These are phyloP conservation scores for Digitonthophagus gazella DNA, from an alignment of 2,888 invertebrate genomes.

Conservation along the genomic window DNA sequence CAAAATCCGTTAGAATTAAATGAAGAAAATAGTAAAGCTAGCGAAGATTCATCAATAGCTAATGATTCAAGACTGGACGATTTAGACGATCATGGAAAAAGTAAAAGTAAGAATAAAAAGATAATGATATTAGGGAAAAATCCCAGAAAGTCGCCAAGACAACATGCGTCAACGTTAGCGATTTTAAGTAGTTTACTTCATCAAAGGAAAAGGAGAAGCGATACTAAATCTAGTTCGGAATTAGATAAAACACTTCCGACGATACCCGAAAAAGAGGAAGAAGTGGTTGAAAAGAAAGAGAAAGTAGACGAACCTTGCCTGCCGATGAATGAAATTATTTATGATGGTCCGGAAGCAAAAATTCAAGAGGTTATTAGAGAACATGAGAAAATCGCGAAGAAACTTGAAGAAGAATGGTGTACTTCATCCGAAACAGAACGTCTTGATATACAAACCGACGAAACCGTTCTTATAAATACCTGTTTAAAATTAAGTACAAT, in stretches of 20 bases:
- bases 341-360: slow-evolving; percentile 50
- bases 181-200: slow-evolving; percentile 69
- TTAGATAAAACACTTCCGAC: slow-evolving; percentile 24
- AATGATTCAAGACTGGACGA: slow-evolving; percentile 27
- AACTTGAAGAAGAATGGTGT: slow-evolving; percentile 52
- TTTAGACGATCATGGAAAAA: slow-evolving; percentile 47
- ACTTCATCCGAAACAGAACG: slow-evolving; percentile 32
- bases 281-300: slow-evolving; percentile 23
- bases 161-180: slow-evolving; percentile 84
- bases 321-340: slow-evolving; percentile 30
- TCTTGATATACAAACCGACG: slow-evolving; percentile 23
- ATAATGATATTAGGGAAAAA: slow-evolving; percentile 51
- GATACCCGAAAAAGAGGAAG: slow-evolving; percentile 30
- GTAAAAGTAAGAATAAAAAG: slow-evolving; percentile 27
- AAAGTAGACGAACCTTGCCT: too few relatives aligned
- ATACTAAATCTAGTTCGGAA: slow-evolving; percentile 4
- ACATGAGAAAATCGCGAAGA: slow-evolving; percentile 49
- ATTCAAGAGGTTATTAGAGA: slow-evolving; percentile 37
- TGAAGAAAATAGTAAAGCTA: slow-evolving; percentile 44
- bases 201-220: slow-evolving; percentile 51
- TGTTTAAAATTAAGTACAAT: slow-evolving; percentile 34
- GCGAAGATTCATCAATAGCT: slow-evolving; percentile 36
- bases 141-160: slow-evolving; percentile 81
- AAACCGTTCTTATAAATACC: slow-evolving; percentile 14
- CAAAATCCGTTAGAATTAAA: slow-evolving; percentile 32